A percentile compares a stretch with the other conserved stretches of the same genome.
Evolutionary conservation across 2,888 invertebrate genomes (phyloP).

Genomic region (Vannuccia rotundouncinata): DNA sequence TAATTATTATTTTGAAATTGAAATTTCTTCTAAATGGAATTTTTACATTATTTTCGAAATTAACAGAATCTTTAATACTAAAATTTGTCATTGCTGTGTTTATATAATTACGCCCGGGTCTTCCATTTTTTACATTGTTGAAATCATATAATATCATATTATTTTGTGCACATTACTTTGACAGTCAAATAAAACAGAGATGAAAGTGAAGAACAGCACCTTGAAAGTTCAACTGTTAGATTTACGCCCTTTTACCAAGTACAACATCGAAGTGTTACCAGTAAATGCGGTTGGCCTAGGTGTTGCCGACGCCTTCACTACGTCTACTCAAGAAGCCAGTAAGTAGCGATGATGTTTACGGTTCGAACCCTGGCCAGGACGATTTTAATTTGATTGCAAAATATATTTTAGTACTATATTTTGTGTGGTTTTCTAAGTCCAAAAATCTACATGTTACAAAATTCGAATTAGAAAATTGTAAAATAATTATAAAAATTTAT

Average conservation of each 20-base stretch:
- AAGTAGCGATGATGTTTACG: not conserved
- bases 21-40: no score
- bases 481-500: not conserved
- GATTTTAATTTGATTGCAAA: not conserved
- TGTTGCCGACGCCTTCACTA: not conserved
- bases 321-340: slow-evolving; percentile 33
- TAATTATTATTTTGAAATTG: no score
- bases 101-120: no score
- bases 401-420: no score
- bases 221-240: not conserved
- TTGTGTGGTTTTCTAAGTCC: no score
- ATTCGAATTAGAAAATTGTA: not conserved
- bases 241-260: not conserved
- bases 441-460: no score
- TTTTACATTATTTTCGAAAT: no score
- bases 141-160: no score
- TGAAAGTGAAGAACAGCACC: not conserved
- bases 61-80: no score
- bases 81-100: no score
- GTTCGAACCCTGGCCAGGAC: not conserved
- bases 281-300: slow-evolving; percentile 30
- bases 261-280: not conserved
- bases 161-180: no score
- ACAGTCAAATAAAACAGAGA: not conserved
- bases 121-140: no score